Conservation (phyloP, 2,888 invertebrate species). For the Drepanosiphum platanoidis region DNA sequence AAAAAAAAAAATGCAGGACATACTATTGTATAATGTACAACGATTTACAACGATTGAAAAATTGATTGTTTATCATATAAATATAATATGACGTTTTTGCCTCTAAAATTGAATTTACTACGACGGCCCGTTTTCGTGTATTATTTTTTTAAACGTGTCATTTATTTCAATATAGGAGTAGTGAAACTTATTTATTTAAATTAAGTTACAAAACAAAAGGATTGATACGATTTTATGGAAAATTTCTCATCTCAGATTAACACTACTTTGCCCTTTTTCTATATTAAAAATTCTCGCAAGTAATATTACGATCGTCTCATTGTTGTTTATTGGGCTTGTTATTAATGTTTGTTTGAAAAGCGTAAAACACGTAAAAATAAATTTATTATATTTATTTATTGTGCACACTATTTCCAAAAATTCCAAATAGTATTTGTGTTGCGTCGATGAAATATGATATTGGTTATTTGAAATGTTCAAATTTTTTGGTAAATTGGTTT, state of each 20-base stretch:
- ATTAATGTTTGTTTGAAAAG: neutral
- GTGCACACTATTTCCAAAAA: too few species aligned
- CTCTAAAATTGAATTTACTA: neutral
- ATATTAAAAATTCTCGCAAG: neutral
- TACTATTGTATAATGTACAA: too few species aligned
- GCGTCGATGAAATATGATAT: neutral
- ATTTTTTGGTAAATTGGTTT: too few species aligned
- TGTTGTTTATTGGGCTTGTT: neutral
- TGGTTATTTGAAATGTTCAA: too few species aligned
- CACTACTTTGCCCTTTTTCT: neutral
- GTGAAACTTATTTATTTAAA: constrained; percentile 5
- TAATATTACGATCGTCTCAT: neutral
- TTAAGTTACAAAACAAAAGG: neutral
- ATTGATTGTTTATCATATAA: neutral
- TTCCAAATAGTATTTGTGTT: neutral
- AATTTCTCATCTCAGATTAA: neutral
- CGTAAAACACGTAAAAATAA: too few species aligned
- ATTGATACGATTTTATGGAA: constrained; percentile 7
- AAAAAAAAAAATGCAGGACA: too few species aligned
- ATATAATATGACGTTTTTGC: neutral
- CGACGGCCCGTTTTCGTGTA: neutral
- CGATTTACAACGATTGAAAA: too few species aligned
- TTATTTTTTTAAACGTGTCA: neutral
- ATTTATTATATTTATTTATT: too few species aligned
- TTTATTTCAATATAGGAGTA: neutral